phyloP scores from a whole-genome alignment of 1,140 invertebrate genomes.

The Homalodisca vitripennis region DNA sequence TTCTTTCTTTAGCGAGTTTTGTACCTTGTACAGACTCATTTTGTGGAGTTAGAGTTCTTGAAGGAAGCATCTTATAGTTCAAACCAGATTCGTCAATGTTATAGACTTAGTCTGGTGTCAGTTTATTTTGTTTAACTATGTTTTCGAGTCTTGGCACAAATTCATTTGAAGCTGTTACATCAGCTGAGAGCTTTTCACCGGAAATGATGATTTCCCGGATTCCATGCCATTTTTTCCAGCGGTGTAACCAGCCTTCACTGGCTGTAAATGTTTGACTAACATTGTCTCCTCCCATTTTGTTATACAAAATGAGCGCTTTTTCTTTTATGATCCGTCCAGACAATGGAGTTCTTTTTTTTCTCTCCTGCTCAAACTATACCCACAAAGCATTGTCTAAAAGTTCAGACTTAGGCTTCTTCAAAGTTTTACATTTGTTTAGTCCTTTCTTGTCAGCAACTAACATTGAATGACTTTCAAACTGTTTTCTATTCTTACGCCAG shows the following conservation, averaged over 20 bases:
- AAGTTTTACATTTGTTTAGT: slow-evolving; percentile 15
- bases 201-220: too few species aligned
- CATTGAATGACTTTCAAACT: slow-evolving; percentile 1
- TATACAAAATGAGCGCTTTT: slow-evolving; percentile 15
- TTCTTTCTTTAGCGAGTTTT: slow-evolving; percentile 35
- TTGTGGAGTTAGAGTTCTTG: slow-evolving; percentile 34
- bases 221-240: slow-evolving; percentile 31
- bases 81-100: too few species aligned
- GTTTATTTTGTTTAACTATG: slow-evolving; percentile 31
- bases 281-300: slow-evolving; percentile 16
- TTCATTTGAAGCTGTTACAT: slow-evolving; percentile 34
- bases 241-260: slow-evolving; percentile 24
- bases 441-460: background rate
- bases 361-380: too few species aligned
- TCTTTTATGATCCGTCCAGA: too few species aligned
- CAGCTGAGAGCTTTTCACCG: slow-evolving; percentile 38
- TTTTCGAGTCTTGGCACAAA: slow-evolving; percentile 33
- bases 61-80: slow-evolving; percentile 36
- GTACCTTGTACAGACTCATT: slow-evolving; percentile 34
- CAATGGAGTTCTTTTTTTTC: too few species aligned
- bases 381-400: too few species aligned
- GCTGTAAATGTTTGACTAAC: slow-evolving; percentile 8
- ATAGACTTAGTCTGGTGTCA: slow-evolving; percentile 36
- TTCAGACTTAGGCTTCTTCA: slow-evolving; percentile 24
- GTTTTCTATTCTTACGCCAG: slow-evolving; percentile 11